phyloP scores from a whole-genome alignment of 2,113 vertebrate species.

The Uria aalge region DNA sequence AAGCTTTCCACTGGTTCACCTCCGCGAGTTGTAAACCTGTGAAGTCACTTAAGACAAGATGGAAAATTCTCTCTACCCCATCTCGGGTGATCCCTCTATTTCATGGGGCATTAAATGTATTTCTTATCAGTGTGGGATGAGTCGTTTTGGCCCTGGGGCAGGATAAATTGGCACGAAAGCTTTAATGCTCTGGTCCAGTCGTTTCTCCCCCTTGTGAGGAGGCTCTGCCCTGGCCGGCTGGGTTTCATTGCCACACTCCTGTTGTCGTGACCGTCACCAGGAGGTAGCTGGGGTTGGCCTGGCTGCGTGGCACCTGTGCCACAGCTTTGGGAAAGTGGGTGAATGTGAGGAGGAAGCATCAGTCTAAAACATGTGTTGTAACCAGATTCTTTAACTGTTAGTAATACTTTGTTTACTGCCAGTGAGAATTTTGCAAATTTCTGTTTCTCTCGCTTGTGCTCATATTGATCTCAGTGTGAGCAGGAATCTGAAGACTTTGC shows the following conservation, averaged over 20 bases:
- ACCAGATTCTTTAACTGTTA: not conserved
- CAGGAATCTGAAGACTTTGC: not conserved
- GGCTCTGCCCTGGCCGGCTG: not conserved
- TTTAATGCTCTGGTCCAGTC: rapidly evolving
- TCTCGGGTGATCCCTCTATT: not conserved
- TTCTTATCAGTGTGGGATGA: not conserved
- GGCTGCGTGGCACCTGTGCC: not conserved
- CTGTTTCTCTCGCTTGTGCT: not conserved
- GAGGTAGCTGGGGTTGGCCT: rapidly evolving
- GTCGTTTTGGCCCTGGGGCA: not conserved
- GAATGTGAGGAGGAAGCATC: not conserved
- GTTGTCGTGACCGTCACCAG: rapidly evolving
- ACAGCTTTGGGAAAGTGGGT: not conserved
- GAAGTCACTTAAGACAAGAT: rapidly evolving
- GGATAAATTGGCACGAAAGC: no score
- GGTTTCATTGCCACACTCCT: not conserved
- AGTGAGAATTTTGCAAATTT: not conserved
- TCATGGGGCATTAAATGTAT: rapidly evolving
- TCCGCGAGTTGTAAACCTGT: rapidly evolving
- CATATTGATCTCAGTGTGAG: rapidly evolving
- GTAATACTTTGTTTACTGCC: not conserved
- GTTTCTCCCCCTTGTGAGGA: not conserved
- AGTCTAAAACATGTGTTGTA: not conserved
- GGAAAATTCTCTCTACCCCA: not conserved
- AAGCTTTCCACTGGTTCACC: not conserved